Conservation (phyloP, 2,797 vertebrate genomes). For the Gymnoscopelus braueri region DNA sequence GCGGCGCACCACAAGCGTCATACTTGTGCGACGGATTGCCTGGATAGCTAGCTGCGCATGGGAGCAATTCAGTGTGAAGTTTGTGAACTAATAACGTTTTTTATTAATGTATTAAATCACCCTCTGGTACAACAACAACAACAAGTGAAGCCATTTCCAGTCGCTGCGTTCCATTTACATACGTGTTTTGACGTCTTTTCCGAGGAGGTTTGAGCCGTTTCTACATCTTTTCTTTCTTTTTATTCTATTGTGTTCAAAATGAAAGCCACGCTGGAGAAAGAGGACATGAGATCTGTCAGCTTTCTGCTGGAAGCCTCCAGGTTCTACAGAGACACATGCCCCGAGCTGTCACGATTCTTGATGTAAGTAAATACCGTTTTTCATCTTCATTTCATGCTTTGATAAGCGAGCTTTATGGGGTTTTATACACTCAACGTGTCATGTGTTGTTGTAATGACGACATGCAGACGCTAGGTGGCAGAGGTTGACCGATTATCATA, state of each 20-base stretch:
- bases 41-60: too few species aligned
- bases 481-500: constrained; percentile 18
- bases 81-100: too few species aligned
- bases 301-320: constrained; percentile 75
- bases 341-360: constrained; percentile 76
- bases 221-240: background rate
- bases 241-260: background rate
- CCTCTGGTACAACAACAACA: too few species aligned
- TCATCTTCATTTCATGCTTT: background rate
- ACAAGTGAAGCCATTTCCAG: too few species aligned
- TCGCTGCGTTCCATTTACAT: too few species aligned
- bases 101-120: too few species aligned
- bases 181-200: too few species aligned
- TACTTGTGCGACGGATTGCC: too few species aligned
- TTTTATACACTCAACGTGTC: background rate
- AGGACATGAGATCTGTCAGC: background rate
- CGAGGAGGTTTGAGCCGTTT: background rate
- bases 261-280: too few species aligned
- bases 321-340: constrained; percentile 74
- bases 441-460: constrained; percentile 54
- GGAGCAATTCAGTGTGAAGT: too few species aligned
- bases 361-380: constrained; percentile 69
- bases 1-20: too few species aligned
- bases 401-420: too few species aligned
- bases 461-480: constrained; percentile 60